A percentile compares a stretch with the other conserved stretches of the same genome.
phyloP scores from a whole-genome alignment of 1,140 invertebrate genomes.

The Halesus radiatus region DNA sequence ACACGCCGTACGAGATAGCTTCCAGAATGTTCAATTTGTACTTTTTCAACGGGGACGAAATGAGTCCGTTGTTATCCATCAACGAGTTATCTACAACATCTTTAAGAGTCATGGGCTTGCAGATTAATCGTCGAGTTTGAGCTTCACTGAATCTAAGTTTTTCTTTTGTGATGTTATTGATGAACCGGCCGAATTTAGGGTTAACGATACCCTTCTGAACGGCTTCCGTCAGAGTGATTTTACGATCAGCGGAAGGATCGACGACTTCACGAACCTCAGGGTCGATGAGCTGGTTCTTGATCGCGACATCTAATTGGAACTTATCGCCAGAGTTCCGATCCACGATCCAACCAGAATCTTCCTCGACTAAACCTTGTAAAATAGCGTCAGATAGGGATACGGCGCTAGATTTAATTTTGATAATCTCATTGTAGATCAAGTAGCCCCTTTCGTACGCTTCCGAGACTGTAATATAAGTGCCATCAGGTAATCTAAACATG shows the following conservation, averaged over 20 bases:
- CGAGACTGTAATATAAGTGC: slow-evolving; percentile 80
- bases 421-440: slow-evolving; percentile 80
- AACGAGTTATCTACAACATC: slow-evolving; percentile 87
- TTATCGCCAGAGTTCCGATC: slow-evolving; percentile 88
- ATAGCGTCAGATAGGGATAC: slow-evolving; percentile 87
- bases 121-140: slow-evolving; percentile 81
- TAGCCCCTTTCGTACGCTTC: slow-evolving; percentile 84
- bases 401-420: slow-evolving; percentile 80
- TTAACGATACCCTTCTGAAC: slow-evolving; percentile 83
- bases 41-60: slow-evolving; percentile 85
- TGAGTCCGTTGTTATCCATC: slow-evolving; percentile 82
- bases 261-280: slow-evolving; percentile 84
- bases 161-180: slow-evolving; percentile 80
- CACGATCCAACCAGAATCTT: slow-evolving; percentile 82
- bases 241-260: slow-evolving; percentile 81
- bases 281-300: slow-evolving; percentile 83
- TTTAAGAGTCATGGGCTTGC: slow-evolving; percentile 91
- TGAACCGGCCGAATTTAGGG: slow-evolving; percentile 82
- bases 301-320: slow-evolving; percentile 84
- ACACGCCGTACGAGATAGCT: slow-evolving; percentile 85
- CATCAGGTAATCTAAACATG: slow-evolving; percentile 76
- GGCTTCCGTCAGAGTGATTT: slow-evolving; percentile 87
- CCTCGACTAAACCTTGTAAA: slow-evolving; percentile 81
- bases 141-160: slow-evolving; percentile 86
- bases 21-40: slow-evolving; percentile 84